Percentiles rank a stretch among this genome's conserved stretches.
Evolutionary conservation across 2,888 invertebrate genomes (phyloP).

Genomic region (Sarcophaga caerulescens): DNA sequence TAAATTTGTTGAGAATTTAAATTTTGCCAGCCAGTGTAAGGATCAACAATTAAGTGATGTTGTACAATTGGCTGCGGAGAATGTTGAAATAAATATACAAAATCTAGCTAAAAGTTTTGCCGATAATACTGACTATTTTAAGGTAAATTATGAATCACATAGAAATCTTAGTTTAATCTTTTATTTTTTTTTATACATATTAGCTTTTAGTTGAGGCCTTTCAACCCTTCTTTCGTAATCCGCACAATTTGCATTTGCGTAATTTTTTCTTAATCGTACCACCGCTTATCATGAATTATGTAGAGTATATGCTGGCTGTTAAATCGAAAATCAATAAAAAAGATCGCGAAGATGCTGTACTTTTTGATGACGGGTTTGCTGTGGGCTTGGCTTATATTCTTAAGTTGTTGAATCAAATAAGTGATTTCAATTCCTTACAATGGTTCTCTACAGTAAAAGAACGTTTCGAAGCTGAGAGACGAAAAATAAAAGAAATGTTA

Average conservation of each 20-base stretch:
- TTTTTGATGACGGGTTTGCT: conserved; percentile 99
- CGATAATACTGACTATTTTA: conserved; percentile 81
- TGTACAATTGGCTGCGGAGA: conserved; percentile 86
- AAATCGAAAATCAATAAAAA: conserved; percentile 97
- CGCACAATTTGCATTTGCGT: conserved; percentile 92
- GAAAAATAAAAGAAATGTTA: conserved; percentile 81
- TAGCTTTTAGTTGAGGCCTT: conserved; percentile 95
- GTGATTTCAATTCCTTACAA: conserved; percentile 94
- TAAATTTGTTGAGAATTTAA: conserved; percentile 85
- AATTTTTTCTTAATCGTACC: conserved; percentile 97
- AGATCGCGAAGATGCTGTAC: conserved; percentile 87
- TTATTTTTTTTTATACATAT: conserved; percentile 71
- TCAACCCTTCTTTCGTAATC: conserved; percentile 91
- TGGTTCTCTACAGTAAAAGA: conserved; percentile 95
- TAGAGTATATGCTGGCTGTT: conserved; percentile 94
- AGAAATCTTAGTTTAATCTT: not conserved
- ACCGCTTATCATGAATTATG: conserved; percentile 95
- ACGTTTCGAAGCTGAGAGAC: conserved; percentile 87
- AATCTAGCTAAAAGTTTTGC: conserved; percentile 92
- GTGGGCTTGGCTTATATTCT: conserved; percentile 97
- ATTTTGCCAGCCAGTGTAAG: conserved; percentile 85
- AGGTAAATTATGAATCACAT: conserved; percentile 70
- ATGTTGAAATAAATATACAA: conserved; percentile 89
- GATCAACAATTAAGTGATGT: conserved; percentile 83
- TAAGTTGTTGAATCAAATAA: conserved; percentile 92